Evolutionary conservation across 1,140 invertebrate species (phyloP).

Genomic region (Drosophila parvula): DNA sequence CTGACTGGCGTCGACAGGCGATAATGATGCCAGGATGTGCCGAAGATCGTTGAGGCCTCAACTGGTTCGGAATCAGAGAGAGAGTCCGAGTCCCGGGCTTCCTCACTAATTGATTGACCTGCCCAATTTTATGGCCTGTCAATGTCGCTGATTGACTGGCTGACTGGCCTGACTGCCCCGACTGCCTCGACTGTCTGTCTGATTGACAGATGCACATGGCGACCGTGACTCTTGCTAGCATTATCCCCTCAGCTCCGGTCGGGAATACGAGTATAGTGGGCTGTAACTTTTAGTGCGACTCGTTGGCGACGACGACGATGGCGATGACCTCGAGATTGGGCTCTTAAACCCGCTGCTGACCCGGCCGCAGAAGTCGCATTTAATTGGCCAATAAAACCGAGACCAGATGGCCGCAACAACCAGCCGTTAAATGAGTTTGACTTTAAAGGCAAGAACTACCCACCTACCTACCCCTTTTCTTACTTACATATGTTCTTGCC

Average conservation of each 20-base stretch:
- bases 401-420: constrained; percentile 14
- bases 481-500: no score
- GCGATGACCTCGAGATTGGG: constrained; percentile 46
- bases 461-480: background rate
- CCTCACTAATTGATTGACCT: constrained; percentile 68
- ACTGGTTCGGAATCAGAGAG: background rate
- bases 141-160: constrained; percentile 43
- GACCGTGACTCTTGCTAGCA: background rate
- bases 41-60: constrained; percentile 19
- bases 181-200: constrained; percentile 26
- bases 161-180: constrained; percentile 22
- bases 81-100: constrained; percentile 1
- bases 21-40: constrained; percentile 37
- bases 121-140: constrained; percentile 57
- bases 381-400: constrained; percentile 47
- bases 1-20: constrained; percentile 51
- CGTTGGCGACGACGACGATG: constrained; percentile 20
- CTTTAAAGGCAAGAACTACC: constrained; percentile 1
- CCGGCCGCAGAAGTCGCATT: constrained; percentile 32
- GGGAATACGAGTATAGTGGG: constrained; percentile 12
- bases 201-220: constrained; percentile 40
- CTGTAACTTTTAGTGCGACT: constrained; percentile 48
- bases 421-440: constrained; percentile 31
- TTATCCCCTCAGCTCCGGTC: background rate
- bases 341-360: constrained; percentile 33